These are phyloP conservation scores for Podargus strigoides DNA, from an alignment of 2,797 vertebrate species.

Conservation along the genomic window DNA sequence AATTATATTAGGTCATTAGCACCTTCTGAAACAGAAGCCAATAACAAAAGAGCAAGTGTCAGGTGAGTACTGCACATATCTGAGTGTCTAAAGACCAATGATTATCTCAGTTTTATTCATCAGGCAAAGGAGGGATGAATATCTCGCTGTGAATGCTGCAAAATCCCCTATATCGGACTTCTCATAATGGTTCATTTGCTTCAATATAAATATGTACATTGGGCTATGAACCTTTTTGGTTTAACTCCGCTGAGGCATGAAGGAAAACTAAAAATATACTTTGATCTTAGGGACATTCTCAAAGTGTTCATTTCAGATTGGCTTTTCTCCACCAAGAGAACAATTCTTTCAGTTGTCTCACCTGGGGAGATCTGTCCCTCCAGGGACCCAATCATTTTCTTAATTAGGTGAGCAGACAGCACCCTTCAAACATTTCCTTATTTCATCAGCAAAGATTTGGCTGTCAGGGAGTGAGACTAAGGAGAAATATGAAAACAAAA, in stretches of 20 bases:
- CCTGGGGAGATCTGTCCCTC: background rate
- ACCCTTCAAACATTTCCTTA: background rate
- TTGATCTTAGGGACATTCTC: background rate
- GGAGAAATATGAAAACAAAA: slow-evolving; percentile 5
- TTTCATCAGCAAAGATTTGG: slow-evolving; percentile 5
- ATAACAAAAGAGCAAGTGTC: background rate
- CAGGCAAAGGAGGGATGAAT: background rate
- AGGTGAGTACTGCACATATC: background rate
- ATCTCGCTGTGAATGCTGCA: background rate
- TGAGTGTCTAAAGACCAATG: background rate
- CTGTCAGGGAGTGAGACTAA: background rate
- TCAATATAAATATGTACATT: background rate
- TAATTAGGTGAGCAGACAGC: slow-evolving; percentile 16
- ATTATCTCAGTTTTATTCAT: background rate
- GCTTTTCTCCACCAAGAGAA: background rate
- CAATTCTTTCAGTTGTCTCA: slow-evolving; percentile 18
- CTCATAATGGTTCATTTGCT: background rate
- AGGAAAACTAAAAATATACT: background rate
- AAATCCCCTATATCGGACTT: background rate
- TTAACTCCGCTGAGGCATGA: background rate
- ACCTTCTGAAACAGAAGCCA: background rate
- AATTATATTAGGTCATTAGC: background rate
- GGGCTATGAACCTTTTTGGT: background rate
- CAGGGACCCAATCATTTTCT: background rate
- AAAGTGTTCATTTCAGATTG: background rate